Base-by-base conservation (phyloP, 1,140 invertebrate genomes). In the Drosophila takahashii region DNA sequence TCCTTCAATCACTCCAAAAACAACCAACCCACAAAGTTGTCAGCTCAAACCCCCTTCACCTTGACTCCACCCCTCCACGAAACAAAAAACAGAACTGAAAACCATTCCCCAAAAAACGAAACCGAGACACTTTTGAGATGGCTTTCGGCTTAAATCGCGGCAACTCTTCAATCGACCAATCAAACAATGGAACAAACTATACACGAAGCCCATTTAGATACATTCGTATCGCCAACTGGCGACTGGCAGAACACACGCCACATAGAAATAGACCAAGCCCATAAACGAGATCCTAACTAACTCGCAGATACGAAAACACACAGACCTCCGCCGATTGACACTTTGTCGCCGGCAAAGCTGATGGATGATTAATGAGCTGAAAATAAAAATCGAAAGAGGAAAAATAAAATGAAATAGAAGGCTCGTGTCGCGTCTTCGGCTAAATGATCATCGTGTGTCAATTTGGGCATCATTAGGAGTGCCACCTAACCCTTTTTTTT, bases 391-490 rank as follows among this genome's bases (percentile, higher is more conserved):
- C 51, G 62, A 59, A 60, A 52, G 18, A 6, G n/a, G 27, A 26
- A 59, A 60, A 39, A 18, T 16, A 52, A 61, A 57, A 27, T 27
- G n/a, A 53, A 81, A 52, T 45, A 48, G 69, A 64, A 48, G 70
- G 72, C 79, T 74, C 79, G 84, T 89, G 79, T 78, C 79, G 75
- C 75, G 79, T 89, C 83, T 89, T 90, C 79, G 56, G 60, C 74
- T 81, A 83, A 83, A 83, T 74, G 81, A 83, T 85, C 79, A 70
- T 69, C 79, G 84, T 67, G 69, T 84, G 85, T 84, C 84, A 90
- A 83, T 89, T 89, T 90, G 73, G 85, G 85, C 85, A 89, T 90
- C 85, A 89, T 89, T 89, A 89, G 80, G 85, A 89, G 79, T 83
- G 65, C 79, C 50, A 54, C 70, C 69, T 60, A 72, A 61, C 57